phyloP scores from a whole-genome alignment of 1,140 invertebrate species.

The Rhagoletis zephyria region DNA sequence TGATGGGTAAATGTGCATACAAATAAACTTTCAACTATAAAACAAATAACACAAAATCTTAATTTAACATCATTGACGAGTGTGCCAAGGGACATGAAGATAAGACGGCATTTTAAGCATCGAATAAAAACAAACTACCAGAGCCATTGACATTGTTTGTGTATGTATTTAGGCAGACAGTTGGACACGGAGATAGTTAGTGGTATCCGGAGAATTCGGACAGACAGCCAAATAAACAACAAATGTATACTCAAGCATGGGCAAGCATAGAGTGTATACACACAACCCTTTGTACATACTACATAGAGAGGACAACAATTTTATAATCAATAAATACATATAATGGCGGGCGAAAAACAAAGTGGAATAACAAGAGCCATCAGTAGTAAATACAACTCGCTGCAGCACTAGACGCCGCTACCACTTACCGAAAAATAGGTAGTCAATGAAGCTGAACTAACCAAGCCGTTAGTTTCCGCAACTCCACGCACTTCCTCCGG shows the following conservation, averaged over 20 bases:
- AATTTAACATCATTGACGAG: slow-evolving; percentile 45
- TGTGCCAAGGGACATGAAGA: not conserved
- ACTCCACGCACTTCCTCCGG: not conserved
- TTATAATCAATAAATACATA: slow-evolving; percentile 43
- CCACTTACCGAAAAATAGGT: not conserved
- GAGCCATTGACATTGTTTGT: not conserved
- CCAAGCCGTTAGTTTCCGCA: slow-evolving; percentile 30
- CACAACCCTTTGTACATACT: not conserved
- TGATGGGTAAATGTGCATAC: slow-evolving; percentile 34
- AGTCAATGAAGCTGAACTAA: slow-evolving; percentile 36
- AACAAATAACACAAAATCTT: slow-evolving; percentile 50
- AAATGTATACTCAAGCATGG: not conserved
- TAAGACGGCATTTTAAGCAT: not conserved
- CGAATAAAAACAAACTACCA: slow-evolving; percentile 2
- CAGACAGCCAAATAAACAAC: slow-evolving; percentile 1
- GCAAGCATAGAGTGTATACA: not conserved
- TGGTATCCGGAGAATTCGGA: slow-evolving; percentile 41
- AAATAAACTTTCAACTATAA: slow-evolving; percentile 45
- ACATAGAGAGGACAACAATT: slow-evolving; percentile 36
- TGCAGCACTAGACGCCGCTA: not conserved
- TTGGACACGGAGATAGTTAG: slow-evolving; percentile 24
- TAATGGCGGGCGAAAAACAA: not conserved
- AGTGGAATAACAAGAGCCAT: not conserved
- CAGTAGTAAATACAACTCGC: slow-evolving; percentile 15
- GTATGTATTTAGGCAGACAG: slow-evolving; percentile 16